Evolutionary conservation across 1,140 invertebrate genomes (phyloP).

Genomic region (Limonius californicus): DNA sequence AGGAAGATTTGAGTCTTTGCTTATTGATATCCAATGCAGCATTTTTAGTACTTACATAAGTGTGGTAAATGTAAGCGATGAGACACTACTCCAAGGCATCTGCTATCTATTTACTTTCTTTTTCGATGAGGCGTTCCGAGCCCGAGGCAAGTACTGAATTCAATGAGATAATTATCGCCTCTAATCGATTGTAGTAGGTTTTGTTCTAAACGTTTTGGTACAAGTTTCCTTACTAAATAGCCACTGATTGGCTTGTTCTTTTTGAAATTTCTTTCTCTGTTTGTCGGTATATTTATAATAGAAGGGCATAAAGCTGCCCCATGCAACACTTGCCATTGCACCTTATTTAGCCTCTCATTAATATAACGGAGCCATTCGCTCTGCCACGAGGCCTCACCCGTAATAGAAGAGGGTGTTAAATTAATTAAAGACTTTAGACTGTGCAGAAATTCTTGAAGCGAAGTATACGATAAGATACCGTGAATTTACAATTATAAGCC

Average conservation of each 20-base stretch:
- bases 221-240: too few relatives aligned
- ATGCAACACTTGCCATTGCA: background rate
- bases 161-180: too few relatives aligned
- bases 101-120: too few relatives aligned
- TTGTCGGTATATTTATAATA: background rate
- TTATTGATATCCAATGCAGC: too few relatives aligned
- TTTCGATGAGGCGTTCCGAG: too few relatives aligned
- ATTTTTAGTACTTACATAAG: too few relatives aligned
- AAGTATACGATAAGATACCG: background rate
- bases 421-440: conserved; percentile 10
- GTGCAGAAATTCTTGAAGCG: conserved; percentile 13
- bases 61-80: too few relatives aligned
- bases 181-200: too few relatives aligned
- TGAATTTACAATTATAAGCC: background rate
- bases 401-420: conserved; percentile 2
- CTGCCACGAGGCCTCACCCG: background rate
- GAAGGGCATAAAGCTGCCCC: background rate
- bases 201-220: too few relatives aligned
- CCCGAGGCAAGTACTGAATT: too few relatives aligned
- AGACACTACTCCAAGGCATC: too few relatives aligned
- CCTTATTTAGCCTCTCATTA: conserved; percentile 6
- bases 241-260: background rate
- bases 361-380: conserved; percentile 8
- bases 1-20: too few relatives aligned
- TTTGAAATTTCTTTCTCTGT: background rate